Percentiles rank a stretch among this genome's conserved stretches.
Conservation (phyloP, 2,888 invertebrate genomes). For the Cryptocephalus moraei region DNA sequence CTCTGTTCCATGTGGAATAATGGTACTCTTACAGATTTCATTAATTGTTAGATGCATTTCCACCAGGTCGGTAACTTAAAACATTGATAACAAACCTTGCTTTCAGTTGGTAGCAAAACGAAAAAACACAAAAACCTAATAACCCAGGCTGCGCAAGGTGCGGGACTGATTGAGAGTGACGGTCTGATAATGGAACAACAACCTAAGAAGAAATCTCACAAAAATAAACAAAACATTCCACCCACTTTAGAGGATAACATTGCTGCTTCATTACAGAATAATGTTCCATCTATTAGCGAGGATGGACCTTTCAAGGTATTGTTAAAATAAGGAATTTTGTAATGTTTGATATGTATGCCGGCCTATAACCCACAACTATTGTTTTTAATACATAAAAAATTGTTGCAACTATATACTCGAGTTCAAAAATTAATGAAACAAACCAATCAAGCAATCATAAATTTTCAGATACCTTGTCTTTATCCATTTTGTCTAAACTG, state of each 20-base stretch:
- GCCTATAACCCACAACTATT: too few relatives aligned
- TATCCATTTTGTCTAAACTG: too few relatives aligned
- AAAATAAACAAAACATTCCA: constrained; percentile 24
- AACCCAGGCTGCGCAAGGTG: constrained; percentile 43
- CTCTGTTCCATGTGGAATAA: too few relatives aligned
- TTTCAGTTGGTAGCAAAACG: constrained; percentile 15
- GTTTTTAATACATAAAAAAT: too few relatives aligned
- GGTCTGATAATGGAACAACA: constrained; percentile 38
- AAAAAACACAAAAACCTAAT: constrained; percentile 29
- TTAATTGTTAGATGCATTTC: too few relatives aligned
- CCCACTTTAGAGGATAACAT: constrained; percentile 37
- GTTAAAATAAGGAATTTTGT: constrained; percentile 1
- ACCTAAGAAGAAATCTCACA: constrained; percentile 18
- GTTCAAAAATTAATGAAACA: too few relatives aligned
- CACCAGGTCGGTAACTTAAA: too few relatives aligned
- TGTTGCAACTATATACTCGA: too few relatives aligned
- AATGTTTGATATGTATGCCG: too few relatives aligned
- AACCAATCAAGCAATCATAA: too few relatives aligned
- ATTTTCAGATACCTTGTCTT: too few relatives aligned
- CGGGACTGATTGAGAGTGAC: constrained; percentile 47
- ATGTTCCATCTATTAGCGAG: constrained; percentile 34
- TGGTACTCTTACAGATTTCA: too few relatives aligned
- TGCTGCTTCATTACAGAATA: constrained; percentile 44
- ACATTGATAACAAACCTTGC: neutral
- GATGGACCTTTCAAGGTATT: constrained; percentile 53